These are phyloP conservation scores for Drosophila nr. perissopoda DNA, from an alignment of 2,888 invertebrate species.

Conservation along the genomic window DNA sequence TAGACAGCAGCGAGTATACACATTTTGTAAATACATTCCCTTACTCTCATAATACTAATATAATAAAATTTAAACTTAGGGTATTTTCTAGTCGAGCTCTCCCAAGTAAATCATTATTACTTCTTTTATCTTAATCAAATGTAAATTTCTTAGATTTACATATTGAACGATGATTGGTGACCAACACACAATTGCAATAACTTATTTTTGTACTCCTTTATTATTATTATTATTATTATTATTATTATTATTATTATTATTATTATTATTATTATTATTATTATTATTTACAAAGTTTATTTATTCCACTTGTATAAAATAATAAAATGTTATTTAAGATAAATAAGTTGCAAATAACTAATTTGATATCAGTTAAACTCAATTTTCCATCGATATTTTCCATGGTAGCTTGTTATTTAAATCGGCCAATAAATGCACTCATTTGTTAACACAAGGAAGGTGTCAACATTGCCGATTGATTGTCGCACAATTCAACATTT, in stretches of 20 bases:
- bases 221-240: too few relatives aligned
- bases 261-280: too few relatives aligned
- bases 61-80: background rate
- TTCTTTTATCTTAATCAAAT: background rate
- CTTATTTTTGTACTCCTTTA: background rate
- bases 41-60: background rate
- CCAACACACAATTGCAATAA: background rate
- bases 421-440: background rate
- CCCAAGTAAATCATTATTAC: background rate
- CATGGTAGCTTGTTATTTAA: background rate
- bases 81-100: background rate
- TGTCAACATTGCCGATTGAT: slow-evolving; percentile 55
- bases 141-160: background rate
- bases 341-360: background rate
- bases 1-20: background rate
- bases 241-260: too few relatives aligned
- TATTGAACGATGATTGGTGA: background rate
- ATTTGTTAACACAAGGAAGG: slow-evolving; percentile 34
- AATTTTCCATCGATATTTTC: background rate
- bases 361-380: background rate
- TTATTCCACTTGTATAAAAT: background rate
- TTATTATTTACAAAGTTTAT: background rate
- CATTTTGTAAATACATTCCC: background rate
- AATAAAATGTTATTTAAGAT: background rate
- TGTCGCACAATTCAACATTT: slow-evolving; percentile 26